Base-by-base conservation (phyloP, 2,888 invertebrate genomes). In the Helobdella robusta region DNA sequence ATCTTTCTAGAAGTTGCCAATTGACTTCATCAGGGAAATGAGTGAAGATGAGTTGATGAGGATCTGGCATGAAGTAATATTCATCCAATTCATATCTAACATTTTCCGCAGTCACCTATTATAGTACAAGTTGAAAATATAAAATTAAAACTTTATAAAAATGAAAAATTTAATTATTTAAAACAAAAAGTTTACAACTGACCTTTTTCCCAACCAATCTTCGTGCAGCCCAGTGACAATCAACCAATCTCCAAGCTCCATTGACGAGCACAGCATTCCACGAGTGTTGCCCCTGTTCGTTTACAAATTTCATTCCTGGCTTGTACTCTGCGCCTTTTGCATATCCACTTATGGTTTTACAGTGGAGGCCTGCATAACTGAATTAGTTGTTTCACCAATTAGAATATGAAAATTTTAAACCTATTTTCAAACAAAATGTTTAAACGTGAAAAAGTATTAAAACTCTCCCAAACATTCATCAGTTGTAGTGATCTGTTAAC, bases 251-350 rank as follows among this genome's bases (percentile, higher is more conserved):
- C 79, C 79, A 79, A 20, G 76, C 76, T 5, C 77, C 77, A 48
- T 78, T 75, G 67, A 79, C 78, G 67, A 78, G 75, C 25, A 79
- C 78, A 20, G 79, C 76, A 59, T 78, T 79, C 79, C 79, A 79
- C 3, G 78, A 77, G 70, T 79, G 79, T 70, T 78, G 77, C 67
- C 77, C 78, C 61, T 75, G 73, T 6, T 77, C 77, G 0, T 75
- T 76, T n/a, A 73, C 73, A 70, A 79, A 79, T 66, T 74, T 75
- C 75, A 77, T 77, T 30, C 79, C 79, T 5, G 79, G 79, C 61
- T 73, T 72, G 71, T 79, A 79, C 70, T 79, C 79, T 2, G 79
- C 79, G 30, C 79, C 79, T 69, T 79, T 79, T 8, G 79, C 79
- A 69, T 75, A 79, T 11, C 79, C 79, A 70, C 75, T 76, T 71